Conservation (phyloP, 2,113 vertebrate genomes). For the Crocuta crocuta region DNA sequence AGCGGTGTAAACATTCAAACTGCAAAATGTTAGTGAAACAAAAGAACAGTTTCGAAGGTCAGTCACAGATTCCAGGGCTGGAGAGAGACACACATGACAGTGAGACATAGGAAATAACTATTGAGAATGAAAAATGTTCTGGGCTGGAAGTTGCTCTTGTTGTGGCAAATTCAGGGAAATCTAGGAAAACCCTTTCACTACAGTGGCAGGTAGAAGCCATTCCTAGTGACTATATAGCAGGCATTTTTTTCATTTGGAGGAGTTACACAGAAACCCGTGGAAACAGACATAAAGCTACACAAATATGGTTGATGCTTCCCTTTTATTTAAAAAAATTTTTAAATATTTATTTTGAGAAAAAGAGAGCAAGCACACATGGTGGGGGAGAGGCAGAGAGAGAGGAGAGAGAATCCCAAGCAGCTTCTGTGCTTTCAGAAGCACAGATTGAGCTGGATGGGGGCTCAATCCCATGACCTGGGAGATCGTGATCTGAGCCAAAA, state of each 20-base stretch:
- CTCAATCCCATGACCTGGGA: too few species aligned
- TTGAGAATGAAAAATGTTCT: neutral
- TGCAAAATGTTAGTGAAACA: neutral
- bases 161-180: neutral
- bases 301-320: neutral
- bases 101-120: neutral
- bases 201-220: neutral
- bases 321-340: neutral
- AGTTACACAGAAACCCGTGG: neutral
- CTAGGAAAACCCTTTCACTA: neutral
- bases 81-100: neutral
- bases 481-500: too few species aligned
- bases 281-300: constrained; percentile 8
- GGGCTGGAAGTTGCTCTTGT: neutral
- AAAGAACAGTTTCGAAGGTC: neutral
- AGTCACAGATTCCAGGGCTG: neutral
- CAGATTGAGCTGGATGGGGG: too few species aligned
- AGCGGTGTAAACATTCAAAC: neutral
- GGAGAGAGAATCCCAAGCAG: too few species aligned
- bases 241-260: neutral
- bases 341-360: too few species aligned
- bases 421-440: too few species aligned
- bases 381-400: too few species aligned
- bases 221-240: neutral
- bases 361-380: too few species aligned